These are phyloP conservation scores for Drosophila quinaria DNA, from an alignment of 2,888 invertebrate species.

Conservation along the genomic window DNA sequence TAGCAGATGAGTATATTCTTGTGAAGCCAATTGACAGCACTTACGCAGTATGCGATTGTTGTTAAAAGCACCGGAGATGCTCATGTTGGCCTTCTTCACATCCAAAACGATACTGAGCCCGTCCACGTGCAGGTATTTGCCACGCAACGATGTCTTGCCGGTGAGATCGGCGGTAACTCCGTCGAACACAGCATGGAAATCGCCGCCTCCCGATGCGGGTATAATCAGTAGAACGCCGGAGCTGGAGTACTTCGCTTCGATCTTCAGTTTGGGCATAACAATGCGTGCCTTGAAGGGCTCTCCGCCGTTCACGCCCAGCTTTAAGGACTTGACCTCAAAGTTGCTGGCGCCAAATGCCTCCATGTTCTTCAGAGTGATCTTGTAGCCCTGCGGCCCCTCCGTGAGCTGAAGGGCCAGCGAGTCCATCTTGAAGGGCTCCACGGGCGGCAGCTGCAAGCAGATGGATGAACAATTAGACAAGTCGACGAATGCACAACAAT, in stretches of 20 bases:
- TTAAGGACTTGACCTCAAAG: constrained; percentile 87
- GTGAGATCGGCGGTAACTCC: constrained; percentile 88
- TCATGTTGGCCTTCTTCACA: constrained; percentile 88
- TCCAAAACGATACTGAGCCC: constrained; percentile 88
- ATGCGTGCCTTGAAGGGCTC: constrained; percentile 89
- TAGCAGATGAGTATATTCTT: not conserved
- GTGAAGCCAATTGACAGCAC: constrained; percentile 72
- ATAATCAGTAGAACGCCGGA: constrained; percentile 90
- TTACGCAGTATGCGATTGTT: constrained; percentile 90
- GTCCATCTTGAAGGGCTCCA: constrained; percentile 89
- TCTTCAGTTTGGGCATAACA: constrained; percentile 88
- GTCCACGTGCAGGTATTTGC: constrained; percentile 88
- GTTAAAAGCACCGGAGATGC: constrained; percentile 89
- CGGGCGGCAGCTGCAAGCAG: constrained; percentile 87
- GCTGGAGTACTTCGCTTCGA: constrained; percentile 89
- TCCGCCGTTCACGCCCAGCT: constrained; percentile 87
- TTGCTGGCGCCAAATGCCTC: constrained; percentile 89
- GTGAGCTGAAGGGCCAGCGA: constrained; percentile 88
- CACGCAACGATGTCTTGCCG: constrained; percentile 87
- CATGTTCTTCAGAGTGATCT: constrained; percentile 87
- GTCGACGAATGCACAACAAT: constrained; percentile 5
- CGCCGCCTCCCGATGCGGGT: constrained; percentile 90
- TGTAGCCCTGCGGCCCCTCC: constrained; percentile 88
- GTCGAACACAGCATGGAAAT: constrained; percentile 89
- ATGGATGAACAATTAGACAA: not conserved